Evolutionary conservation across 2,113 vertebrate species (phyloP), one percentile per base, ranked within the genome.

Genomic region (Haliaeetus leucogaster): DNA sequence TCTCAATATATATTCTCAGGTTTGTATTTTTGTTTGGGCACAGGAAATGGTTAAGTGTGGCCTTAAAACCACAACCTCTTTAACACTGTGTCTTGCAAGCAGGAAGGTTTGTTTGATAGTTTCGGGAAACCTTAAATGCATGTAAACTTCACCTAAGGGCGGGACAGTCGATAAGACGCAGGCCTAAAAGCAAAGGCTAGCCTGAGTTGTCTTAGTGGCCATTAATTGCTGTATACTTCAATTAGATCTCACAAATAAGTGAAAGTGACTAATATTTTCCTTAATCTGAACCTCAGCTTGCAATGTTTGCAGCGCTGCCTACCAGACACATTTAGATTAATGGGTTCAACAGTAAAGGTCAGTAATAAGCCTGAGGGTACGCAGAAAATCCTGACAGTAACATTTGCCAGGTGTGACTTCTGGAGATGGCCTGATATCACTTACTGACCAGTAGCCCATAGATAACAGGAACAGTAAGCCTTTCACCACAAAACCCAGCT

Each of bases 211-310:
- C 17, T 94, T 73, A 82, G 53, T 58, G 15, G 52, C 40, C 70
- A 43, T 95, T 97, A 92, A 73, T 89, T 96, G 87, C 79, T 47
- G 14, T 79, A 61, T 67, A 62, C 38, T 93, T 93, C 72, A 88
- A 83, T 91, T 89, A 76, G n/a, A 67, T 77, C 45, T 91, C 91
- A 95, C 58, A 91, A 87, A 80, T 94, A 90, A 97, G 86, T 91
- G 78, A 96, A 96, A 95, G 86, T 89, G 82, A 90, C 50, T 95
- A 90, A 96, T 88, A 96, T 90, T 92, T 91, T 95, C 84, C 85
- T 94, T 89, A 92, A 94, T 95, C 76, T 85, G 72, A 93, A 82
- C 62, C 55, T 90, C 86, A 55, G 34, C 16, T 84, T 77, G 40
- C 56, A 96, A 84, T 78, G 77, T 94, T 93, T 96, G 56, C 82